phyloP scores from a whole-genome alignment of 2,113 vertebrate genomes.

The Anguilla japonica region DNA sequence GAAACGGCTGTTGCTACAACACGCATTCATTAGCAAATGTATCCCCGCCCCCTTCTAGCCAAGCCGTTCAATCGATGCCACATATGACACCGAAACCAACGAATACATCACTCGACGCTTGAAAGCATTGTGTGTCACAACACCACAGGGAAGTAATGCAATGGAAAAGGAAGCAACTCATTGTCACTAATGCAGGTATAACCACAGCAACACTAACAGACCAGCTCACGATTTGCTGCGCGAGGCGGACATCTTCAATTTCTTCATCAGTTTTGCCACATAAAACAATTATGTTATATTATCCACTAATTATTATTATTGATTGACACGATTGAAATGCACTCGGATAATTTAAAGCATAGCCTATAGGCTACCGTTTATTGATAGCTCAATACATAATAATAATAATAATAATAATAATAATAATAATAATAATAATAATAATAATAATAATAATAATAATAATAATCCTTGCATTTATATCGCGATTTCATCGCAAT shows the following conservation, averaged over 20 bases:
- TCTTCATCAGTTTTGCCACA: background rate
- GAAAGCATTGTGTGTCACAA: background rate
- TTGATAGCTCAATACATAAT: too few species aligned
- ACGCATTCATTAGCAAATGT: slow-evolving; percentile 20
- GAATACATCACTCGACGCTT: background rate
- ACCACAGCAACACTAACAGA: slow-evolving; percentile 3
- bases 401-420: too few species aligned
- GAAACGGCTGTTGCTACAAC: slow-evolving; percentile 51
- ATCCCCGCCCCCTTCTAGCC: background rate
- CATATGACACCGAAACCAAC: background rate
- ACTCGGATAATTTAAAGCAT: too few species aligned
- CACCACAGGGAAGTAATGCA: background rate
- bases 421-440: too few species aligned
- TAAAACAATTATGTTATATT: background rate
- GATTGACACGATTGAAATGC: too few species aligned
- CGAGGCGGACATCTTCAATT: background rate
- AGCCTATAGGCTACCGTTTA: too few species aligned
- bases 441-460: too few species aligned
- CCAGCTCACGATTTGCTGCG: background rate
- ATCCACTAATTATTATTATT: background rate
- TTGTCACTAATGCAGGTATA: background rate
- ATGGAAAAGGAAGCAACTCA: background rate
- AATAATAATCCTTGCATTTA: too few species aligned
- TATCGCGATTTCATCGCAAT: too few species aligned
- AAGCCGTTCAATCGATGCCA: slow-evolving; percentile 1